Percentiles rank a stretch among this genome's conserved stretches.
These are phyloP conservation scores for Cistogaster globosa DNA, from an alignment of 2,888 invertebrate genomes.

Conservation along the genomic window DNA sequence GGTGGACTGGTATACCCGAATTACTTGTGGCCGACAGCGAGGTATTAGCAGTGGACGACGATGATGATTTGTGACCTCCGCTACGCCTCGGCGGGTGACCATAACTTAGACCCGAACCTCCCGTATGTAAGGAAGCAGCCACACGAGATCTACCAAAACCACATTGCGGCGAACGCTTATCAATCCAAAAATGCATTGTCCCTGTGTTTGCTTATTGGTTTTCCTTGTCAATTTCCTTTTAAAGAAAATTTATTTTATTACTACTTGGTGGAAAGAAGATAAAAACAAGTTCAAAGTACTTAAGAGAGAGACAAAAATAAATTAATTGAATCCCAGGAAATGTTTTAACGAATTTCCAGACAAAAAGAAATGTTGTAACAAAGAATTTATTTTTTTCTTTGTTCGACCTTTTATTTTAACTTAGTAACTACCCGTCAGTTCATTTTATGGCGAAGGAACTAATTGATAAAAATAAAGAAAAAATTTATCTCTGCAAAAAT, in stretches of 20 bases:
- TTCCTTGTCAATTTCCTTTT: not conserved
- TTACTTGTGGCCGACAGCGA: slow-evolving; percentile 42
- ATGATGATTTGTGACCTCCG: slow-evolving; percentile 77
- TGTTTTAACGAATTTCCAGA: slow-evolving; percentile 16
- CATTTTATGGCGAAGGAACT: too few species aligned
- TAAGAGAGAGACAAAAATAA: not conserved
- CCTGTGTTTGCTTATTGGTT: not conserved
- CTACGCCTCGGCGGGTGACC: slow-evolving; percentile 83
- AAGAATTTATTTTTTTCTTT: slow-evolving; percentile 49
- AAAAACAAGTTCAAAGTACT: slow-evolving; percentile 28
- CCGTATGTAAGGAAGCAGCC: slow-evolving; percentile 86
- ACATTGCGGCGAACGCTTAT: slow-evolving; percentile 91
- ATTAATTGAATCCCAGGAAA: slow-evolving; percentile 35
- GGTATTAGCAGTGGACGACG: slow-evolving; percentile 75
- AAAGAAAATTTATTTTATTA: slow-evolving; percentile 14
- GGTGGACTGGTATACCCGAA: slow-evolving; percentile 86
- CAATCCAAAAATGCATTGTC: slow-evolving; percentile 93
- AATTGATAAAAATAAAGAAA: too few species aligned
- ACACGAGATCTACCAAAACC: slow-evolving; percentile 89
- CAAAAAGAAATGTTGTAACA: slow-evolving; percentile 31
- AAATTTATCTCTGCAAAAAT: too few species aligned
- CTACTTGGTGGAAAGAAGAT: not conserved
- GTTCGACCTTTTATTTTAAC: slow-evolving; percentile 17
- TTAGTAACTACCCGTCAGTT: too few species aligned
- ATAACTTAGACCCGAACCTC: slow-evolving; percentile 84